These are phyloP conservation scores for Lysiphlebus fabarum DNA, from an alignment of 1,140 invertebrate genomes.

Conservation along the genomic window DNA sequence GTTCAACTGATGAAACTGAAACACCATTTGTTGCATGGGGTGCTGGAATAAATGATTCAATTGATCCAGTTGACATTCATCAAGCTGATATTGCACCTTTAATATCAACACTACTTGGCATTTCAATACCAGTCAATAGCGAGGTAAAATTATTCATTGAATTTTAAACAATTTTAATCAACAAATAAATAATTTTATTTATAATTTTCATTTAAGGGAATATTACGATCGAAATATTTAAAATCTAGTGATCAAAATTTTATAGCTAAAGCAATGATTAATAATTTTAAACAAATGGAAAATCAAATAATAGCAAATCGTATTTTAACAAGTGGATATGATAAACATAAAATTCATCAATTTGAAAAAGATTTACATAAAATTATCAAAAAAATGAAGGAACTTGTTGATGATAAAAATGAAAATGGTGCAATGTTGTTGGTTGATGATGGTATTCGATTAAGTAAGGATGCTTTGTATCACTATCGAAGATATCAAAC, in stretches of 20 bases:
- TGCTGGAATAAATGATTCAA: conserved; percentile 65
- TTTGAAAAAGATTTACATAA: conserved; percentile 38
- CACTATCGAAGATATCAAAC: conserved; percentile 47
- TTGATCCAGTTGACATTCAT: conserved; percentile 60
- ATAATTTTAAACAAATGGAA: conserved; percentile 72
- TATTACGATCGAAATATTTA: conserved; percentile 63
- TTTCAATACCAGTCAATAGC: conserved; percentile 87
- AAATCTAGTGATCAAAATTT: conserved; percentile 55
- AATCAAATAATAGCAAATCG: conserved; percentile 67
- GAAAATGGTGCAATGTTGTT: conserved; percentile 33
- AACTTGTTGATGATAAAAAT: conserved; percentile 31
- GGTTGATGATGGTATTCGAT: conserved; percentile 31
- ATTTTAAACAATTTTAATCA: conserved; percentile 5
- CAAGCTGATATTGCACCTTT: conserved; percentile 90
- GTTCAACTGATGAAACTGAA: conserved; percentile 85
- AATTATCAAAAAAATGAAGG: conserved; percentile 35
- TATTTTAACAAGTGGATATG: conserved; percentile 53
- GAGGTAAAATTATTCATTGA: conserved; percentile 76
- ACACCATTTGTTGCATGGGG: conserved; percentile 95
- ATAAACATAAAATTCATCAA: conserved; percentile 30
- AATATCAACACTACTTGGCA: conserved; percentile 80
- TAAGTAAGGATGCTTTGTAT: conserved; percentile 41
- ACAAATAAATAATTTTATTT: background rate
- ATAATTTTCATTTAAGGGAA: conserved; percentile 54
- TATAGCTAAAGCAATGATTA: conserved; percentile 63